Evolutionary conservation across 2,797 vertebrate species (phyloP), one percentile per base, ranked within the genome.

Genomic region (Anabas testudineus): DNA sequence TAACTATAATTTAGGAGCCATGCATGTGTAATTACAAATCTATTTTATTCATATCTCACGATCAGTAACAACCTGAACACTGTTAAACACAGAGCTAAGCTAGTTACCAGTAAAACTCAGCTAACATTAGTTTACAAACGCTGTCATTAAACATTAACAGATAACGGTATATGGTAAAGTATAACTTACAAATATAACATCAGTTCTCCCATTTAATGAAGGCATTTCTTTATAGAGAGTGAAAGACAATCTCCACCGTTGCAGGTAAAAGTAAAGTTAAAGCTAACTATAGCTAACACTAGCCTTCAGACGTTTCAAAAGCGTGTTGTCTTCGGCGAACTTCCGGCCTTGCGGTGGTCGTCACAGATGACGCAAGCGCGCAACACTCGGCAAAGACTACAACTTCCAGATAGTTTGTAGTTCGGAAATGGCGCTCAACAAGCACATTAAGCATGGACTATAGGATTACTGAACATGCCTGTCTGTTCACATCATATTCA

Each of bases 161-260:
- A 46, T 26, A 30, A 7, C 5, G 48, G 10, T 21, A 16, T 16
- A 15, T 0, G 19, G 0, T 47, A 5, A 3, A 0, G 3, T 14
- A 5, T 14, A 57, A 84, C 94, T 90, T 92, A 95, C 94, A 90
- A 95, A 95, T 14, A 93, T 65, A 61, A 95, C 92, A 69, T 92
- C 89, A 0, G 74, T 0, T 79, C 92, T 93, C 70, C 82, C 92
- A 24, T 83, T 91, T 32, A 62, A 10, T 3, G 83, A 72, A 32
- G 74, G 57, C 91, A 93, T 93, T 74, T 79, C n/a, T 63, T 58
- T 36, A 1, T 0, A 15, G 1, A 34, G 1, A 19, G 10, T 7
- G 6, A 48, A 48, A 0, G 0, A 14, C 3, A 22, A 15, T 46
- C 2, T 26, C 43, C 15, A 7, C 1, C 2, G 7, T 4, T 34